A percentile compares a stretch with the other conserved stretches of the same genome.
Conservation (phyloP, 2,113 vertebrate species). For the Platichthys stellatus region DNA sequence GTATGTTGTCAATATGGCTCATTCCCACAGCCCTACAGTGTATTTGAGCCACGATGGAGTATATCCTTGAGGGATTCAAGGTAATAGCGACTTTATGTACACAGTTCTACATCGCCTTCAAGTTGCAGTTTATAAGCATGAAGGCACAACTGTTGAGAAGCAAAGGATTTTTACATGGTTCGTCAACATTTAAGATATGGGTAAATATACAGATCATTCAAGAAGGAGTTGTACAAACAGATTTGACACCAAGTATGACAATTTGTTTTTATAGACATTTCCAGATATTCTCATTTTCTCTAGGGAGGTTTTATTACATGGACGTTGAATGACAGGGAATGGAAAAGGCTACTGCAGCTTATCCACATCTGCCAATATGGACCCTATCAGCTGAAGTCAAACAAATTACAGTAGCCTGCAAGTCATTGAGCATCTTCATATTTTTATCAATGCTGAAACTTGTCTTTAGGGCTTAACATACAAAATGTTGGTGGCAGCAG, state of each 20-base stretch:
- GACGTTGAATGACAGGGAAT: background rate
- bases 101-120: background rate
- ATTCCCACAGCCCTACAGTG: conserved; percentile 15
- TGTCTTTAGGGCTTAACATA: no score
- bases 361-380: background rate
- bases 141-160: no score
- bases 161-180: background rate
- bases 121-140: background rate
- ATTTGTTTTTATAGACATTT: no score
- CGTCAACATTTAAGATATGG: background rate
- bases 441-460: no score
- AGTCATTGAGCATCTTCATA: no score
- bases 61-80: conserved; percentile 3
- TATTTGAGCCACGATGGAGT: background rate
- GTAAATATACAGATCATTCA: no score
- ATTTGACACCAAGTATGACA: background rate
- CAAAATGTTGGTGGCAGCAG: no score
- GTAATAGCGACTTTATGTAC: background rate
- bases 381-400: background rate
- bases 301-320: background rate
- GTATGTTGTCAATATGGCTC: conserved; percentile 17
- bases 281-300: background rate
- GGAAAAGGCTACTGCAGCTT: background rate
- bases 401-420: no score
- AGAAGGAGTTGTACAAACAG: background rate